phyloP scores from a whole-genome alignment of 1,140 invertebrate species.

The Oscheius sp. region DNA sequence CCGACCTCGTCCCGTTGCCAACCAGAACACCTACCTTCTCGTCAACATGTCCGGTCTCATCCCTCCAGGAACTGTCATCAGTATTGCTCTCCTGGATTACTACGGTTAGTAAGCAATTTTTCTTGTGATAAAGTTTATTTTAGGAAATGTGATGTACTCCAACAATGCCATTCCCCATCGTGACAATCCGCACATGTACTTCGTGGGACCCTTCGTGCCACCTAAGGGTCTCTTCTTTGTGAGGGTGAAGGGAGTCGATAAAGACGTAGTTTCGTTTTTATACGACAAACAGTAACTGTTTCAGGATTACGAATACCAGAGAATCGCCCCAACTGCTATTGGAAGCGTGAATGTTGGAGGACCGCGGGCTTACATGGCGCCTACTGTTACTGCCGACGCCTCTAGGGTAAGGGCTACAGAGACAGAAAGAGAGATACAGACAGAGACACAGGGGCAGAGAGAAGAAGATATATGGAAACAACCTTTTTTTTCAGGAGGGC shows the following conservation, averaged over 20 bases:
- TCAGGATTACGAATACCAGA: constrained; percentile 62
- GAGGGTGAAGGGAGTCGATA: constrained; percentile 61
- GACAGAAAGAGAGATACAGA: too few species aligned
- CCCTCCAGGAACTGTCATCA: constrained; percentile 60
- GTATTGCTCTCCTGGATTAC: constrained; percentile 65
- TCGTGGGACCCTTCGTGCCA: constrained; percentile 62
- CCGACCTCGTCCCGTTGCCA: constrained; percentile 55
- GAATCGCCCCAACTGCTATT: constrained; percentile 64
- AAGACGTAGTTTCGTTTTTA: constrained; percentile 34
- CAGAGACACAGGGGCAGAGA: too few species aligned
- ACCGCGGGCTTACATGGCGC: constrained; percentile 46
- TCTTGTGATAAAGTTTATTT: background rate
- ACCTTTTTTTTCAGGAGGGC: constrained; percentile 41
- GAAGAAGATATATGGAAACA: too few species aligned
- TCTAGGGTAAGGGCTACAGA: constrained; percentile 4
- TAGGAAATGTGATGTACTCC: constrained; percentile 60
- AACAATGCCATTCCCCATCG: constrained; percentile 61
- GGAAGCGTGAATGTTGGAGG: constrained; percentile 59
- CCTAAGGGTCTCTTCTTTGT: constrained; percentile 67
- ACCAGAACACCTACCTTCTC: constrained; percentile 63
- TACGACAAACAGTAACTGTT: constrained; percentile 3
- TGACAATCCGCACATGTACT: constrained; percentile 62
- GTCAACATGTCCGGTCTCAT: constrained; percentile 64
- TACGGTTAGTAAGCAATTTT: constrained; percentile 57
- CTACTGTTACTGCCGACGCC: background rate